These are phyloP conservation scores for Sylvilagus floridanus DNA, from an alignment of 2,797 vertebrate species.

Conservation along the genomic window DNA sequence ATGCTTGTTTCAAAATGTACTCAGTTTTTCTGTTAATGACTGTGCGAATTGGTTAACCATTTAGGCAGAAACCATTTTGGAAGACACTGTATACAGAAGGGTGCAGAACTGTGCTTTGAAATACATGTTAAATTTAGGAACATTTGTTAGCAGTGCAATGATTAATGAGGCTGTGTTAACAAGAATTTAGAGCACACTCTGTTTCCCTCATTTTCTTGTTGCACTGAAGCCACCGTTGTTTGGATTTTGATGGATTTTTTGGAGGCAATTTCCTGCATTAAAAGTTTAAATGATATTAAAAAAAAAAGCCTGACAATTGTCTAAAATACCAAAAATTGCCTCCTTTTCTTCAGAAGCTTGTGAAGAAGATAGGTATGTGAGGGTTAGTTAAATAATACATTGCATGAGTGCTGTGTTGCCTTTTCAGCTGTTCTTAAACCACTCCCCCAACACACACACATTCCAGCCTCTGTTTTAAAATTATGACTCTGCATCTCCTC, in stretches of 20 bases:
- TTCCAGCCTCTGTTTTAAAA: conserved; percentile 72
- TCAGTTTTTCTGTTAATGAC: conserved; percentile 76
- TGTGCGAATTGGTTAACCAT: conserved; percentile 69
- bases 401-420: conserved; percentile 85
- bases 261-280: conserved; percentile 81
- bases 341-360: conserved; percentile 90
- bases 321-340: conserved; percentile 90
- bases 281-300: conserved; percentile 83
- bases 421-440: background rate
- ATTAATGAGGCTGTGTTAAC: conserved; percentile 83
- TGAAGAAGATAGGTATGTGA: conserved; percentile 90
- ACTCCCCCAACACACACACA: background rate
- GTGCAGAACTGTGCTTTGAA: conserved; percentile 75
- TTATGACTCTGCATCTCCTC: conserved; percentile 12
- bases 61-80: conserved; percentile 54
- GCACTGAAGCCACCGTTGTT: conserved; percentile 77
- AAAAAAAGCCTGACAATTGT: conserved; percentile 79
- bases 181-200: conserved; percentile 73
- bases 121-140: conserved; percentile 74
- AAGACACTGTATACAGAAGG: conserved; percentile 60
- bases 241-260: conserved; percentile 79
- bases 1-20: conserved; percentile 61
- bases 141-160: conserved; percentile 79
- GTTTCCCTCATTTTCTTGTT: conserved; percentile 83
- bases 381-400: conserved; percentile 90